Conservation (phyloP, 2,888 invertebrate genomes). For the Cryptophagus acutangulus region DNA sequence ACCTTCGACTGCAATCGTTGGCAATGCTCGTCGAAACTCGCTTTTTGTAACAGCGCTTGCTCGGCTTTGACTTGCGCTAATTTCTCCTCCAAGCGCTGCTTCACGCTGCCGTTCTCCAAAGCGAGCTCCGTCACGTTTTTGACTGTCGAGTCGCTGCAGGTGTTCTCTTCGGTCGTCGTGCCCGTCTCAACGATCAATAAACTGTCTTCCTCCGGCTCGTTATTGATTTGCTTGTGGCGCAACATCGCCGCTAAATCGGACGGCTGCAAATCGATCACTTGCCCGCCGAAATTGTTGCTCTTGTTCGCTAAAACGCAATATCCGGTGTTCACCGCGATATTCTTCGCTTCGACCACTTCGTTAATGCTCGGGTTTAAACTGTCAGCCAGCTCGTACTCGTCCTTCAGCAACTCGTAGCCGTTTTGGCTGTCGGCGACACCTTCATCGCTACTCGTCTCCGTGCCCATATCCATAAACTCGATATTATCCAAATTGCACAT, state of each 20-base stretch:
- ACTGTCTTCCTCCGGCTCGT: conserved; percentile 57
- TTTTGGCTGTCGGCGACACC: conserved; percentile 57
- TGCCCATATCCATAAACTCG: conserved; percentile 83
- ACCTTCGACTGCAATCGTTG: conserved; percentile 62
- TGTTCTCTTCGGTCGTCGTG: conserved; percentile 59
- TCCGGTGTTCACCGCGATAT: conserved; percentile 37
- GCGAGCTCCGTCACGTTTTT: conserved; percentile 41
- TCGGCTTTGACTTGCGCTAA: conserved; percentile 28
- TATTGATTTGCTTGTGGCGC: conserved; percentile 36
- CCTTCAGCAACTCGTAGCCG: conserved; percentile 64
- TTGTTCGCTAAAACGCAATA: conserved; percentile 39
- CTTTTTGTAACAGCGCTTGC: conserved; percentile 20
- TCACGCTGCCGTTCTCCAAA: conserved; percentile 29
- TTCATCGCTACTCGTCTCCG: conserved; percentile 68
- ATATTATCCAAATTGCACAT: conserved; percentile 67
- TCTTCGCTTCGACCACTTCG: conserved; percentile 27
- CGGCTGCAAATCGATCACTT: conserved; percentile 39
- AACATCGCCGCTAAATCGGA: conserved; percentile 36
- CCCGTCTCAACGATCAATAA: conserved; percentile 50
- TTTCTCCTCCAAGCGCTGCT: conserved; percentile 34
- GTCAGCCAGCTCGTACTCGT: conserved; percentile 46
- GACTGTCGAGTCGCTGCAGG: conserved; percentile 47
- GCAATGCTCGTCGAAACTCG: conserved; percentile 57
- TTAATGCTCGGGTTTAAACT: conserved; percentile 41
- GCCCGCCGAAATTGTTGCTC: conserved; percentile 33